Conservation (phyloP, 2,888 invertebrate genomes). For the Cephus sareptanus region DNA sequence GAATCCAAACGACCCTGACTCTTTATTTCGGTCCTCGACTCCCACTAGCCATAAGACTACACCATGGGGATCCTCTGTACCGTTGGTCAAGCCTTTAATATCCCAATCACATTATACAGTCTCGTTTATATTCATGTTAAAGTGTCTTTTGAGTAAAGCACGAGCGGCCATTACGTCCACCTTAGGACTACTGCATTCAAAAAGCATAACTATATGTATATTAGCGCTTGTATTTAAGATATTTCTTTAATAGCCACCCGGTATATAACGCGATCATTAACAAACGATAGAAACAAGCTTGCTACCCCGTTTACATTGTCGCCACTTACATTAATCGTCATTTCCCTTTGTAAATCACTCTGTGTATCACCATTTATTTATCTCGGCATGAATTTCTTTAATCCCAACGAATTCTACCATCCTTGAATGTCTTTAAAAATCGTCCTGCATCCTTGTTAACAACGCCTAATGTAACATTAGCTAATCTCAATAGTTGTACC, state of each 20-base stretch:
- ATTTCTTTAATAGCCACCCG: neutral
- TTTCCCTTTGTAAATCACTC: neutral
- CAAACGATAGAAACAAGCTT: neutral
- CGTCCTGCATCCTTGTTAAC: neutral
- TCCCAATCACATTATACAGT: neutral
- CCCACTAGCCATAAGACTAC: neutral
- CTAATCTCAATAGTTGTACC: neutral
- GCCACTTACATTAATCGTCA: neutral
- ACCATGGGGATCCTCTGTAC: neutral
- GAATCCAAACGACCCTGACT: neutral
- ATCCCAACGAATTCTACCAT: neutral
- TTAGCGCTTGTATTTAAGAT: neutral
- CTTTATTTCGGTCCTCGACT: neutral
- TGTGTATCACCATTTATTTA: neutral
- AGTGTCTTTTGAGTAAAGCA: neutral
- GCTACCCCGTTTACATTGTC: neutral
- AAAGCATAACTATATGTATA: neutral
- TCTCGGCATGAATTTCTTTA: neutral
- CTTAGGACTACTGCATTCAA: neutral
- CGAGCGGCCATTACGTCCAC: neutral
- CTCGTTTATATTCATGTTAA: neutral
- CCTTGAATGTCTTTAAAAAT: neutral
- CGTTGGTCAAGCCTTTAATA: neutral
- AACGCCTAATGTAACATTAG: neutral
- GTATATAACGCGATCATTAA: conserved; percentile 11